phyloP scores from a whole-genome alignment of 2,797 vertebrate species.

The Falco naumanni region DNA sequence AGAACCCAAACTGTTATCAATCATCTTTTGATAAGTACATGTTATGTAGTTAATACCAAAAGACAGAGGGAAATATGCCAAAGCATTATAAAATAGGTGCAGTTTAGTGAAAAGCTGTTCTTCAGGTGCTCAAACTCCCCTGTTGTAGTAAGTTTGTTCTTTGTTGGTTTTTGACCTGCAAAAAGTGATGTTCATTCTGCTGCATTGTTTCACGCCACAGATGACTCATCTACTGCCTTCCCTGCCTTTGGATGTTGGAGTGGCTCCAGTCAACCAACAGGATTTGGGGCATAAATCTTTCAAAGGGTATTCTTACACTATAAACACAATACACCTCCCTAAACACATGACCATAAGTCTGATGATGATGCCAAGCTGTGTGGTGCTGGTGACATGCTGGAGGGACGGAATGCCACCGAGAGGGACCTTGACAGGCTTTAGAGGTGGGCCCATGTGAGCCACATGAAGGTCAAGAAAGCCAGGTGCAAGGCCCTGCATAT shows the following conservation, averaged over 20 bases:
- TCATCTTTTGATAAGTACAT: not conserved
- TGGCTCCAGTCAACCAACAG: not conserved
- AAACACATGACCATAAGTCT: not conserved
- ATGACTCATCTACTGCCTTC: not conserved
- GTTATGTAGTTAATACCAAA: not conserved
- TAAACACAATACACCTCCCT: not conserved
- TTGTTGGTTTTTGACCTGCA: not conserved
- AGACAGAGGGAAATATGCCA: not conserved
- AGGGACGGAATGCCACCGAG: not conserved
- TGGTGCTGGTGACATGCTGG: too few relatives aligned
- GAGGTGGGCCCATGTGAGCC: not conserved
- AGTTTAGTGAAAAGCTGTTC: not conserved
- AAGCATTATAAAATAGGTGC: not conserved
- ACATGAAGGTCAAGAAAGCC: too few relatives aligned
- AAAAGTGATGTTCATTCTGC: not conserved
- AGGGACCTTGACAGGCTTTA: too few relatives aligned
- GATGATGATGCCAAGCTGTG: not conserved
- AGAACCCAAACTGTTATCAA: not conserved
- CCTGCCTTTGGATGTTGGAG: not conserved
- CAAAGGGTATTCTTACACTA: not conserved
- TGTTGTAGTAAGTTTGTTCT: not conserved
- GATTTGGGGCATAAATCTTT: not conserved
- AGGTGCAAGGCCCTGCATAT: too few relatives aligned
- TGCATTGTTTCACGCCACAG: not conserved
- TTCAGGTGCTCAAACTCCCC: not conserved